A percentile compares a stretch with the other conserved stretches of the same genome.
Evolutionary conservation across 2,888 invertebrate species (phyloP).

Genomic region (Pterostichus niger): DNA sequence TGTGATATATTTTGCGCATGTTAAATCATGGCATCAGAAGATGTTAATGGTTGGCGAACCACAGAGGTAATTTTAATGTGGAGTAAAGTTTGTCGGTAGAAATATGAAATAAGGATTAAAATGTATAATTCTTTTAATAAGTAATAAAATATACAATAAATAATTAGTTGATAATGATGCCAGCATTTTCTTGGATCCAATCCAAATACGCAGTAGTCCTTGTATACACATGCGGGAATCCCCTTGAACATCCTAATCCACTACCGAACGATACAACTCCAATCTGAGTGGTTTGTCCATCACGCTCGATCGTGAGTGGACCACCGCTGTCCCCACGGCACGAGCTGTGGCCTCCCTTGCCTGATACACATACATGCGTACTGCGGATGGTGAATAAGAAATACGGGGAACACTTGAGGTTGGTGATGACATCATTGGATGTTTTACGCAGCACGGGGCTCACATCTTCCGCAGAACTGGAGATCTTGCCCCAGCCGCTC

Average conservation of each 20-base stretch:
- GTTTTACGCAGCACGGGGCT: slow-evolving; percentile 76
- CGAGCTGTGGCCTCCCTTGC: slow-evolving; percentile 76
- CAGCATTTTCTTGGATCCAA: slow-evolving; percentile 55
- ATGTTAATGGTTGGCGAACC: too few relatives aligned
- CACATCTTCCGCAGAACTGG: slow-evolving; percentile 73
- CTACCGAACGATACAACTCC: slow-evolving; percentile 52
- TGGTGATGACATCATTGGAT: slow-evolving; percentile 76
- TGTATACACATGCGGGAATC: slow-evolving; percentile 52
- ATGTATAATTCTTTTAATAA: too few relatives aligned
- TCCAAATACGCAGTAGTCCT: slow-evolving; percentile 47
- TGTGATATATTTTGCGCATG: too few relatives aligned
- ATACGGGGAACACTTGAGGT: slow-evolving; percentile 75
- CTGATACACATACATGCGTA: slow-evolving; percentile 78
- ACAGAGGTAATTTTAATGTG: too few relatives aligned
- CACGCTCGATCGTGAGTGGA: slow-evolving; percentile 16
- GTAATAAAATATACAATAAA: not conserved
- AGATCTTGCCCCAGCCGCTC: slow-evolving; percentile 78
- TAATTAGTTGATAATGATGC: slow-evolving; percentile 11
- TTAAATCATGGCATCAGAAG: too few relatives aligned
- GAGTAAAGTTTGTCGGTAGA: too few relatives aligned
- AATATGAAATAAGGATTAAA: too few relatives aligned
- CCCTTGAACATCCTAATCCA: not conserved
- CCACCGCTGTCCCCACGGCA: slow-evolving; percentile 74
- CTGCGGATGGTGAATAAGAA: slow-evolving; percentile 75
- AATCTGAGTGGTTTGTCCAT: slow-evolving; percentile 37